A percentile compares a stretch with the other conserved stretches of the same genome.
Conservation (phyloP, 2,888 invertebrate species). For the Ochropleura plecta region DNA sequence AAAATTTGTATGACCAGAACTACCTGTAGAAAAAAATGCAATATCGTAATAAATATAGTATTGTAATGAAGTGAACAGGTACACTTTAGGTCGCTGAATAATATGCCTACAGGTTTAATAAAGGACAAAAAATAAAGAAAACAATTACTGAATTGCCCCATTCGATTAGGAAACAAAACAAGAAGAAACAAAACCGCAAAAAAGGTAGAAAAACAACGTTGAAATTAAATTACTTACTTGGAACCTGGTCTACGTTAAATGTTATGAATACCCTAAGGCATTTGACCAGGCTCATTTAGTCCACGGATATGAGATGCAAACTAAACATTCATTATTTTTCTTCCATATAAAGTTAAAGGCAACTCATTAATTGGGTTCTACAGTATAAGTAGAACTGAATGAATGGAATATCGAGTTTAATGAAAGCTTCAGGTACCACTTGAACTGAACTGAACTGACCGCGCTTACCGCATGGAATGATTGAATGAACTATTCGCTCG, state of each 20-base stretch:
- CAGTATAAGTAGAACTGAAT: conserved; percentile 31
- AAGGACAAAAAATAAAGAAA: background rate
- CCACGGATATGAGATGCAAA: conserved; percentile 42
- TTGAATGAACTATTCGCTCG: conserved; percentile 39
- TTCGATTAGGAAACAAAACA: conserved; percentile 14
- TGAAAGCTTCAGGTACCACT: conserved; percentile 55
- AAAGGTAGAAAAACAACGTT: conserved; percentile 23
- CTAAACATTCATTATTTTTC: conserved; percentile 54
- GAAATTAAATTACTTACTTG: conserved; percentile 29
- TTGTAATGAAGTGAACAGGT: conserved; percentile 19
- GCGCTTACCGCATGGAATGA: conserved; percentile 39
- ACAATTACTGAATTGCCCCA: background rate
- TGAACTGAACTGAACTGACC: conserved; percentile 52
- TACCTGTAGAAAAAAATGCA: background rate
- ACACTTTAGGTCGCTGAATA: background rate
- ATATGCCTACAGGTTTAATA: background rate
- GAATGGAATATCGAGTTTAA: conserved; percentile 46
- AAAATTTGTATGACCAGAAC: no score
- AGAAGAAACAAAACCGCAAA: background rate
- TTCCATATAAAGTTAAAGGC: conserved; percentile 47
- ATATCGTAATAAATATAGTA: no score
- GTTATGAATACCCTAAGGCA: conserved; percentile 44
- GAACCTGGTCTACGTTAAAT: conserved; percentile 7
- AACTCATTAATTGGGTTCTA: conserved; percentile 53
- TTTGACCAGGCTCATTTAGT: conserved; percentile 49